phyloP scores from a whole-genome alignment of 2,888 invertebrate genomes.

The Eilema caniola region DNA sequence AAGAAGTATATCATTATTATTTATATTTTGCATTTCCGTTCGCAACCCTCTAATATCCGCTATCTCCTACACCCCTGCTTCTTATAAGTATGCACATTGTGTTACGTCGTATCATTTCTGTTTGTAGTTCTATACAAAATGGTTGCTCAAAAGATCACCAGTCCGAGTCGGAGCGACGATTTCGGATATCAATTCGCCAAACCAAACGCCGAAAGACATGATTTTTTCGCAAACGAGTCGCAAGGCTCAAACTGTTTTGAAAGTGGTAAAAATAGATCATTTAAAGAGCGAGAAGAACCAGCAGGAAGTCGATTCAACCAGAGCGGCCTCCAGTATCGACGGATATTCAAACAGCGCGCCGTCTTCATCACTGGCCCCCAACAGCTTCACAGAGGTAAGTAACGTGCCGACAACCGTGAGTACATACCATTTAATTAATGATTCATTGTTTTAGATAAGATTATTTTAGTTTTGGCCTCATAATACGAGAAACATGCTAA shows the following conservation, averaged over 20 bases:
- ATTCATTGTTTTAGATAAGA: constrained; percentile 57
- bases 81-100: constrained; percentile 82
- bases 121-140: constrained; percentile 87
- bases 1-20: constrained; percentile 37
- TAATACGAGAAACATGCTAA: constrained; percentile 57
- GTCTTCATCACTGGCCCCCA: constrained; percentile 64
- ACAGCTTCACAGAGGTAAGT: constrained; percentile 83
- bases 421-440: constrained; percentile 63
- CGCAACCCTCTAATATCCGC: constrained; percentile 36
- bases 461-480: constrained; percentile 60
- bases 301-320: constrained; percentile 74
- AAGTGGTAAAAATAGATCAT: constrained; percentile 85
- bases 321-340: constrained; percentile 70
- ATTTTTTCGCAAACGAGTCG: constrained; percentile 86
- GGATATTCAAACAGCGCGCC: constrained; percentile 65
- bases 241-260: constrained; percentile 83
- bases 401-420: constrained; percentile 69
- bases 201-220: constrained; percentile 83
- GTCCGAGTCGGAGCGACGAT: constrained; percentile 85
- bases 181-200: constrained; percentile 79
- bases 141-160: constrained; percentile 86
- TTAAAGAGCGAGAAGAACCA: constrained; percentile 81
- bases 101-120: constrained; percentile 87
- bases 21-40: constrained; percentile 41
- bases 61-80: constrained; percentile 64